Base-by-base conservation (phyloP, 2,888 invertebrate species). In the Lithophane socia region DNA sequence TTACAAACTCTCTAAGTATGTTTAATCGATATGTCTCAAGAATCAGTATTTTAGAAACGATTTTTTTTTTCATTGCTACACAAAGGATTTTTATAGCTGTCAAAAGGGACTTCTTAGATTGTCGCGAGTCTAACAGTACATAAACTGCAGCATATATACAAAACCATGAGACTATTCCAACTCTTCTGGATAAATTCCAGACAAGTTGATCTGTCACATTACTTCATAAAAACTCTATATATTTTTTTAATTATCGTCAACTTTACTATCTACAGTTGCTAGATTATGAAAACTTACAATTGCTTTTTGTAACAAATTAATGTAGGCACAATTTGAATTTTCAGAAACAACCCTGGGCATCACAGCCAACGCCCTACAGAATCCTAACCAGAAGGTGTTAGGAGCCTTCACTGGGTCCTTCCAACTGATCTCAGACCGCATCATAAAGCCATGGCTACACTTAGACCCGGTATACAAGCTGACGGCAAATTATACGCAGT, bases 401-500 rank as follows among this genome's bases (percentile, higher is more conserved):
- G 18, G 4, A n/a, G 88, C 88, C 2, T 86, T 86, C 42, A 65
- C 42, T 0, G 63, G 69, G 0, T 61, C 70, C 1, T 79, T 65
- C 60, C 65, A 65, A 12, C 70, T 86, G 9, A 37, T 87, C 71
- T 73, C 86, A 7, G 79, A 86, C 37, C 89, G 72, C 80, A 91
- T 58, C 73, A 71, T 68, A 70, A 87, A 67, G 52, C 81, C 73
- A 0, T 87, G 88, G 88, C 70, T 86, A 0, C 86, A 86, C 42
- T 69, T 69, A 18, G 47, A 71, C 16, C 71, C 77, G 0, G 13
- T 86, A 12, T 86, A 86, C 72, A 87, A 86, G 24, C 71, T 87
- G 54, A 86, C 88, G 0, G 13, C 72, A n/a, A 54, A 81, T 3
- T 72, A 80, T n/a, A 63, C 70, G 0, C 68, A 76, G 29, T 77